Evolutionary conservation across 2,113 vertebrate species (phyloP), one percentile per base, ranked within the genome.

Genomic region (Orientallactaga bullata): DNA sequence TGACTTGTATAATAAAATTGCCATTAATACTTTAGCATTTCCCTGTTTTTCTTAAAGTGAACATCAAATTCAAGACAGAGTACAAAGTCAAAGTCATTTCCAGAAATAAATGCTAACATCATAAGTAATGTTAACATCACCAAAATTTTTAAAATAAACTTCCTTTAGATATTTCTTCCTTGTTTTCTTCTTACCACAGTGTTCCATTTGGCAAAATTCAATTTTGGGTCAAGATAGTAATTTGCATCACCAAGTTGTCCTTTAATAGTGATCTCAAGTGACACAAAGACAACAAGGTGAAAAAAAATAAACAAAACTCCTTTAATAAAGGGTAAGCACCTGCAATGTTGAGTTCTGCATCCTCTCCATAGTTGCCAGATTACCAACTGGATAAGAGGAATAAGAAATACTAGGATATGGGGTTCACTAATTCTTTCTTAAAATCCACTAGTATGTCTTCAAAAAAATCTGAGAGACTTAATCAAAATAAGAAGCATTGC

Each of bases 31-130:
- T 30, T 69, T 92, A 93, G 90, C 6, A 88, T 21, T 86, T 95
- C 81, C 76, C 93, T 39, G 58, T 55, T 7, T 74, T 84, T 85
- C 15, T 16, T 16, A 96, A 96, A 97, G 84, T 35, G 93, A 91
- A 93, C 60, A 1, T 85, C 80, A 88, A 37, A 66, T 37, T 93
- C 72, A 94, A 84, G 82, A 77, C 35, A 60, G 35, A 83, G 58
- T 93, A 84, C 93, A 82, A 82, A 85, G 26, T 73, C 55, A 8
- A 94, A 60, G 80, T 61, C 1, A 90, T 58, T 92, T 92, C 58
- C 94, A 58, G 39, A 90, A 97, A 65, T 11, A 93, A 96, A 94
- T 73, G 79, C 78, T 91, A 96, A 87, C 51, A n/a, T n/a, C n/a
- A n/a, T n/a, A n/a, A n/a, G n/a, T n/a, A n/a, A n/a, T n/a, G n/a